Evolutionary conservation across 1,140 invertebrate genomes (phyloP), one percentile per base, ranked within the genome.

Genomic region (Drosophila jambulina): DNA sequence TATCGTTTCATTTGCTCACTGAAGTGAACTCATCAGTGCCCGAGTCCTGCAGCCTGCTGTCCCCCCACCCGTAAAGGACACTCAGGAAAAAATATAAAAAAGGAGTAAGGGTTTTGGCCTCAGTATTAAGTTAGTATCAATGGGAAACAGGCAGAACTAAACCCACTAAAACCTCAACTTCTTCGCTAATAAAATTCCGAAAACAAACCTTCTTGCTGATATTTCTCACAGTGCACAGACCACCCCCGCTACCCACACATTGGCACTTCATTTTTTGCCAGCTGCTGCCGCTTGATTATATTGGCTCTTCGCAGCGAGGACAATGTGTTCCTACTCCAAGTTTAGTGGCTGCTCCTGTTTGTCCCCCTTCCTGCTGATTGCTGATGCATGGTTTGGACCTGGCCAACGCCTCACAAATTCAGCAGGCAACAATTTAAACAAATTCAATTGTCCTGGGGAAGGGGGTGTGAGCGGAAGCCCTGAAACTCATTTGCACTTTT

Each of bases 1-100:
- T 88, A 88, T 88, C 84, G 84, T 88, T 88, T 88, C 84, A 88
- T 88, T 88, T 88, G 84, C 84, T 88, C 84, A 88, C 80, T 88
- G 84, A 88, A 88, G 84, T 88, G 84, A 88, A 88, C 84, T 88
- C 84, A 88, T 88, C 84, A 88, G 85, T 88, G 80, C 64, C 58
- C 46, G 79, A 75, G 75, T 65, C 67, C 74, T 68, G 45, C 57
- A 64, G 62, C 62, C 62, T 64, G 56, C 38, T 34, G 62, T 9
- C 42, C 25, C 29, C 62, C 25, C 38, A 23, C 34, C 15, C 21
- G 15, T 21, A n/a, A 25, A 7, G 0, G 0, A 10, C 21, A 56
- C 15, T 38, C 21, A 17, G 34, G 6, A 15, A 23, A 54, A 54
- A 32, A 10, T 60, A 27, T 17, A 5, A 5, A 4, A 36, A 49